Evolutionary conservation across 2,888 invertebrate species (phyloP).

Genomic region (Vandiemenella viatica): DNA sequence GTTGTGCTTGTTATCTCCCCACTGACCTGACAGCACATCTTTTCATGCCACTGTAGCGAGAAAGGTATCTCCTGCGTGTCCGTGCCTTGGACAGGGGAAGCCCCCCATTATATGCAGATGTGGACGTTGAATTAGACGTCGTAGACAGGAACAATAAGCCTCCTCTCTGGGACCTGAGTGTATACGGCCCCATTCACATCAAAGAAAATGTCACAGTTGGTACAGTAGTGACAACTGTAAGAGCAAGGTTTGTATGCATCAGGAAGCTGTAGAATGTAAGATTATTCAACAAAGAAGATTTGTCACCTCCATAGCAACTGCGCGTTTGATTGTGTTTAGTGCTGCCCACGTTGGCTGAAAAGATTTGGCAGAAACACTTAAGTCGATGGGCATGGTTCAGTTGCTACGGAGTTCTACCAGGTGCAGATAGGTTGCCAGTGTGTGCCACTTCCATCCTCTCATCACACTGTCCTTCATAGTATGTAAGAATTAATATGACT

Average conservation of each 20-base stretch:
- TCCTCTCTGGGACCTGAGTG: constrained; percentile 87
- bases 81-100: constrained; percentile 91
- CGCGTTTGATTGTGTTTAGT: too few relatives aligned
- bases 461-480: constrained; percentile 11
- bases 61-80: constrained; percentile 90
- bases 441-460: constrained; percentile 23
- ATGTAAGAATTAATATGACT: constrained; percentile 39
- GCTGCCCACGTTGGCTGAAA: too few relatives aligned
- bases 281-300: constrained; percentile 2
- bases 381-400: constrained; percentile 18
- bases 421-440: constrained; percentile 11
- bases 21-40: constrained; percentile 19
- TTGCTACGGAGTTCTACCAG: constrained; percentile 11
- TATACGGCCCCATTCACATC: constrained; percentile 95
- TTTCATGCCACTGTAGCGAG: constrained; percentile 61
- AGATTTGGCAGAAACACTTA: too few relatives aligned
- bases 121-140: constrained; percentile 95
- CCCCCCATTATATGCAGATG: constrained; percentile 84
- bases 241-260: constrained; percentile 60
- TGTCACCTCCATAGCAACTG: not conserved
- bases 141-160: constrained; percentile 98
- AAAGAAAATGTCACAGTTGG: constrained; percentile 98
- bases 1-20: constrained; percentile 17
- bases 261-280: constrained; percentile 14
- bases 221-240: constrained; percentile 94